A percentile compares a stretch with the other conserved stretches of the same genome.
Evolutionary conservation across 2,113 vertebrate genomes (phyloP).

Genomic region (Fulica atra): DNA sequence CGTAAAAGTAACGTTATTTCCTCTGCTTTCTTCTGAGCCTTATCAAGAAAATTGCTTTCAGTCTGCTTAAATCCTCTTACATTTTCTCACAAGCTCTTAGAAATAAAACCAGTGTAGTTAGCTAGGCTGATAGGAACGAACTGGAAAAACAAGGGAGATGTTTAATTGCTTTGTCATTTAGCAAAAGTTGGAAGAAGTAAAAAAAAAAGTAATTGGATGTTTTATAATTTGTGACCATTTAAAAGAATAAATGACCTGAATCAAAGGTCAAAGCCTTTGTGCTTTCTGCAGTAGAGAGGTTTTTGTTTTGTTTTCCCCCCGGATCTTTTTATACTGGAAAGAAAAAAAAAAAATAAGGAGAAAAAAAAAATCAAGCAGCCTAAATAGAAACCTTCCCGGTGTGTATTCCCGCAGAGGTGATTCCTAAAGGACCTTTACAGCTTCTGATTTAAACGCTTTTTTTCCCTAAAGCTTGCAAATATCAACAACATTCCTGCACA

Average conservation of each 20-base stretch:
- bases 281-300: constrained; percentile 49
- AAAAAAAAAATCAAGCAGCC: not conserved
- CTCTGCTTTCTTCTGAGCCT: constrained; percentile 54
- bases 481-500: constrained; percentile 82
- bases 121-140: not conserved
- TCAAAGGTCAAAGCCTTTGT: constrained; percentile 72
- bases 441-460: not conserved
- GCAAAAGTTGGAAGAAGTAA: not conserved
- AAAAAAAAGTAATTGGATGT: constrained; percentile 32
- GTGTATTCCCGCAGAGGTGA: fast-evolving
- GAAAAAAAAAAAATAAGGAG: not conserved
- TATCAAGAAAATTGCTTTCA: constrained; percentile 49
- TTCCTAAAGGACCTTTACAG: not conserved
- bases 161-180: constrained; percentile 42
- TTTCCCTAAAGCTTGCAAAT: constrained; percentile 68
- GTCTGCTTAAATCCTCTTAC: constrained; percentile 41
- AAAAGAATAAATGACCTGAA: constrained; percentile 73
- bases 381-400: not conserved
- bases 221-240: constrained; percentile 70
- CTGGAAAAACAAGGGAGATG: not conserved
- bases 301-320: constrained; percentile 48
- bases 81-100: constrained; percentile 14
- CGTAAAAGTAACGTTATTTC: constrained; percentile 46
- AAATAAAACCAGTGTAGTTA: constrained; percentile 25
- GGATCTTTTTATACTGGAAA: constrained; percentile 10